These are phyloP conservation scores for Anas platyrhynchos DNA, from an alignment of 2,113 vertebrate species.

Conservation along the genomic window DNA sequence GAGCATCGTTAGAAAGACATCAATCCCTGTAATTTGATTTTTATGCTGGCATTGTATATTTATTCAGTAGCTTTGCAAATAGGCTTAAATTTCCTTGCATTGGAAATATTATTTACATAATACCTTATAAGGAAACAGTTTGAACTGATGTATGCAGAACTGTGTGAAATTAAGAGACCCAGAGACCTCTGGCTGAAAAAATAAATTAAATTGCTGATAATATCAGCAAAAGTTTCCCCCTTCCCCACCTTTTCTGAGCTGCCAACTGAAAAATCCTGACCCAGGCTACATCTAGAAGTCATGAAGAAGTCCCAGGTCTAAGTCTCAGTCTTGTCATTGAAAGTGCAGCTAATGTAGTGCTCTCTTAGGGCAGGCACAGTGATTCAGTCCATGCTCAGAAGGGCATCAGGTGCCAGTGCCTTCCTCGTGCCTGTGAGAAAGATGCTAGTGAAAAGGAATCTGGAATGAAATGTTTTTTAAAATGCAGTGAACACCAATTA, in stretches of 20 bases:
- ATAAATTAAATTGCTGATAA: background rate
- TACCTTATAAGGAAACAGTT: constrained; percentile 22
- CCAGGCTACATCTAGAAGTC: background rate
- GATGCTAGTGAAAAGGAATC: background rate
- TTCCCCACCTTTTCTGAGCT: background rate
- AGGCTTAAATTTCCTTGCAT: background rate
- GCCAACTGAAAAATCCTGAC: background rate
- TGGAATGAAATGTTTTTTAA: background rate
- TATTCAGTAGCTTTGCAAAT: constrained; percentile 21
- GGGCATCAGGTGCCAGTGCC: background rate
- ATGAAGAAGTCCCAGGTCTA: background rate
- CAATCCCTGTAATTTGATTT: background rate
- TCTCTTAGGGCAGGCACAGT: background rate
- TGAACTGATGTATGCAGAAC: background rate
- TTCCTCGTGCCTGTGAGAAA: background rate
- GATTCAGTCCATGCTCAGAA: background rate
- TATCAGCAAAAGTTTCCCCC: background rate
- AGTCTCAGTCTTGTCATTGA: background rate
- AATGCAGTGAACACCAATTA: background rate
- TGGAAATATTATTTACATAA: constrained; percentile 28
- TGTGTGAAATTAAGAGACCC: background rate
- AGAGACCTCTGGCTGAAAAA: constrained; percentile 25
- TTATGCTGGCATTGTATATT: background rate
- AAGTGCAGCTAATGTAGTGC: background rate
- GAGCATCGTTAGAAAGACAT: background rate